These are phyloP conservation scores for Hipparchia semele DNA, from an alignment of 2,888 invertebrate species.

Conservation along the genomic window DNA sequence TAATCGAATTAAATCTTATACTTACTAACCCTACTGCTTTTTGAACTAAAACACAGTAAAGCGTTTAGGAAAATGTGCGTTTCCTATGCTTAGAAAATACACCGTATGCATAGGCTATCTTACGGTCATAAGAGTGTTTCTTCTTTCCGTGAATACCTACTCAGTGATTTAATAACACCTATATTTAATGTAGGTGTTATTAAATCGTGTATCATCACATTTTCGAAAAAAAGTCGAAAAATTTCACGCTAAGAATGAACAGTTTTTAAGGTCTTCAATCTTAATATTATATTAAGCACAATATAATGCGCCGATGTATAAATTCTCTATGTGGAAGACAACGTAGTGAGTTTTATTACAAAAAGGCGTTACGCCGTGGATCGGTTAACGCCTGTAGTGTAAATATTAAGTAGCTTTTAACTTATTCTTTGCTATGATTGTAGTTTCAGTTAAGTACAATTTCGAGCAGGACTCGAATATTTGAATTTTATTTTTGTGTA, in stretches of 20 bases:
- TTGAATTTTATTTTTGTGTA: slow-evolving; percentile 8
- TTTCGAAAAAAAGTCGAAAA: too few species aligned
- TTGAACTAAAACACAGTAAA: too few species aligned
- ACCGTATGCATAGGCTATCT: too few species aligned
- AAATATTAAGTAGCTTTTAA: slow-evolving; percentile 46
- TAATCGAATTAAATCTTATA: too few species aligned
- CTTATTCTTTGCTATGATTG: slow-evolving; percentile 27
- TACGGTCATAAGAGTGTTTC: neutral
- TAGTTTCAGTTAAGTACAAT: slow-evolving; percentile 13
- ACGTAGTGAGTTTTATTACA: slow-evolving; percentile 73
- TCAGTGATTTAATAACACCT: too few species aligned
- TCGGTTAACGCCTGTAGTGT: slow-evolving; percentile 58
- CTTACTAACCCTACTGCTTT: too few species aligned
- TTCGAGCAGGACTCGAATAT: slow-evolving; percentile 24
- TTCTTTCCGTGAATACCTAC: neutral
- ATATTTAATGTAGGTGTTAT: too few species aligned
- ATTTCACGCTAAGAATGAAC: slow-evolving; percentile 16
- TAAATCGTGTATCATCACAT: too few species aligned
- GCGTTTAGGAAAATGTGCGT: too few species aligned
- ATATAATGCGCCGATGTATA: slow-evolving; percentile 59
- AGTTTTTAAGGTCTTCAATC: neutral
- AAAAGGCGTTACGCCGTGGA: slow-evolving; percentile 42
- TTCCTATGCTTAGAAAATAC: too few species aligned
- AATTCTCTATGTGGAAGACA: slow-evolving; percentile 76
- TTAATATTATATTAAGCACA: slow-evolving; percentile 53